Evolutionary conservation across 2,888 invertebrate genomes (phyloP).

Genomic region (Seira musarum): DNA sequence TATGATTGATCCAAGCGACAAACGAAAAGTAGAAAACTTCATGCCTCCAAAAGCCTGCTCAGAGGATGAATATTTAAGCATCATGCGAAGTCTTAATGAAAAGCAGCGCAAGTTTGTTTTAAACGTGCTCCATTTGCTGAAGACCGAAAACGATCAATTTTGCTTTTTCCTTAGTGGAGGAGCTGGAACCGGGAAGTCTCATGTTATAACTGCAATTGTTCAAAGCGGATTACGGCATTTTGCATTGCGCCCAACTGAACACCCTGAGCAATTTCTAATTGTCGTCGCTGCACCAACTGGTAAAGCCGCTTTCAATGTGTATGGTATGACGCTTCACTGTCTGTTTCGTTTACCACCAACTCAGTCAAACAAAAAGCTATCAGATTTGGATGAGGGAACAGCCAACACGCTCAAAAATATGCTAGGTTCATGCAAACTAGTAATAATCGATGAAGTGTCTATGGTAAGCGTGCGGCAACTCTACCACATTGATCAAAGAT

Average conservation of each 20-base stretch:
- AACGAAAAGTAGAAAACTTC: constrained; percentile 23
- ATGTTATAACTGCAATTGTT: constrained; percentile 67
- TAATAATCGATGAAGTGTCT: constrained; percentile 49
- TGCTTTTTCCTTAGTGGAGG: constrained; percentile 68
- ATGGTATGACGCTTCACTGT: constrained; percentile 69
- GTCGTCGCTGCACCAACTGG: constrained; percentile 66
- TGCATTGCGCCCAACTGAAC: neutral
- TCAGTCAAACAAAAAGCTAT: constrained; percentile 2
- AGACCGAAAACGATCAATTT: constrained; percentile 61
- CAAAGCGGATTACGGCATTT: constrained; percentile 23
- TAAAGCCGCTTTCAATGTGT: constrained; percentile 70
- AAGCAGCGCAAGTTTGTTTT: constrained; percentile 57
- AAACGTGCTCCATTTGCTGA: constrained; percentile 55
- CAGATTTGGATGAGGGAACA: neutral
- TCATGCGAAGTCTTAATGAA: constrained; percentile 58
- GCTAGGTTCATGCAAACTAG: neutral
- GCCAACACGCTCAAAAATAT: neutral
- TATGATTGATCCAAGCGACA: too few relatives aligned
- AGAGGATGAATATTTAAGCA: constrained; percentile 45
- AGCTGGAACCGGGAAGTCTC: constrained; percentile 71
- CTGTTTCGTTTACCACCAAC: constrained; percentile 58
- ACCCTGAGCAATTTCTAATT: neutral
- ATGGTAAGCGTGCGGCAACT: constrained; percentile 34
- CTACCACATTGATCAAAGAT: constrained; percentile 5
- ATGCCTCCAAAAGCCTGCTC: constrained; percentile 45